Percentiles rank a stretch among this genome's conserved stretches.
These are phyloP conservation scores for Pristis pectinata DNA, from an alignment of 2,797 vertebrate genomes.

Conservation along the genomic window DNA sequence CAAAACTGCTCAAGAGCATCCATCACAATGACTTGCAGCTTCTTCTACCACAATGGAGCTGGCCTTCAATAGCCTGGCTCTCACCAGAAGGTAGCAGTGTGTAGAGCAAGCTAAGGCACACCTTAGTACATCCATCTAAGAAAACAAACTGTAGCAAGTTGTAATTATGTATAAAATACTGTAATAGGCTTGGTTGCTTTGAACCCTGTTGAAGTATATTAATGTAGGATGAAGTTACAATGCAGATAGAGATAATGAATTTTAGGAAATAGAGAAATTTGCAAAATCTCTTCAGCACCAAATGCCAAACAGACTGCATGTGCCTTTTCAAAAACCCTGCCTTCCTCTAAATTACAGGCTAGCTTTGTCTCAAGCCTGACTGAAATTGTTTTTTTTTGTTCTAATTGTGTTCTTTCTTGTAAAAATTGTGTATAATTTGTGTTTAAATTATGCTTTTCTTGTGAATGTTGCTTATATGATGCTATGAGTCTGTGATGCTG, in stretches of 20 bases:
- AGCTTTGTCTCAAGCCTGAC: neutral
- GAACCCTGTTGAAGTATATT: neutral
- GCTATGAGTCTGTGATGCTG: too few species aligned
- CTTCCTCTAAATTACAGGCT: neutral
- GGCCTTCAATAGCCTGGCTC: too few species aligned
- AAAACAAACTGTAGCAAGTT: neutral
- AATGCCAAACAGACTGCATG: neutral
- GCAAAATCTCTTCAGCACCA: neutral
- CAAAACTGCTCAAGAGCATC: too few species aligned
- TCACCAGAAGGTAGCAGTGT: too few species aligned
- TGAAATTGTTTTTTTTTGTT: neutral
- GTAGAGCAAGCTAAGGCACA: too few species aligned
- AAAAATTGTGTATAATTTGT: too few species aligned
- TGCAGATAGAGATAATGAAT: neutral
- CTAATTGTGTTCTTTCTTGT: too few species aligned
- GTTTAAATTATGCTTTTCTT: too few species aligned
- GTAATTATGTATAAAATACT: neutral
- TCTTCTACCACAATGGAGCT: too few species aligned
- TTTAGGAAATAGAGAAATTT: neutral
- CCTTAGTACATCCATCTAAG: neutral
- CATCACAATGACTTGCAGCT: too few species aligned
- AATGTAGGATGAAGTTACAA: neutral
- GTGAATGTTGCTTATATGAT: too few species aligned
- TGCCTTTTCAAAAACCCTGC: too few species aligned
- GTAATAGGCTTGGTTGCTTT: neutral